Conservation (phyloP, 2,797 vertebrate species). For the Florisuga fusca region DNA sequence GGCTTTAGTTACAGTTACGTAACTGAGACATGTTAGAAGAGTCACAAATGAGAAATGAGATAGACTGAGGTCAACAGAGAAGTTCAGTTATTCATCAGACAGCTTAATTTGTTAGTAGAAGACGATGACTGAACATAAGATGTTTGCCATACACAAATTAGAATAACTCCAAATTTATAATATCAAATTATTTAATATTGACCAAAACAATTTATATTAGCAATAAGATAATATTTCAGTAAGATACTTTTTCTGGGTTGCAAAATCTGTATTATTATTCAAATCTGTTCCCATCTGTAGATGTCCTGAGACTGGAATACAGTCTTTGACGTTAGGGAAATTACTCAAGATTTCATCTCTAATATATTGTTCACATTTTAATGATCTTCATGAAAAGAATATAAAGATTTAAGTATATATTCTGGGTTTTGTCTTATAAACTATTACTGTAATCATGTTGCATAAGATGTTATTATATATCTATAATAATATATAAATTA, state of each 20-base stretch:
- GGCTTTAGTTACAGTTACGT: neutral
- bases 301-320: neutral
- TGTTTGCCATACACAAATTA: neutral
- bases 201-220: neutral
- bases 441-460: neutral
- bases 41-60: constrained; percentile 16
- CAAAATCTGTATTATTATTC: neutral
- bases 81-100: neutral
- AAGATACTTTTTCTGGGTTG: neutral
- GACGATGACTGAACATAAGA: neutral
- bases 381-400: neutral
- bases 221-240: neutral
- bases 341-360: neutral
- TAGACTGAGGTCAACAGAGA: neutral
- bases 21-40: neutral
- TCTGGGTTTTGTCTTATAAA: neutral
- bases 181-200: neutral
- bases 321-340: neutral
- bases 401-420: neutral
- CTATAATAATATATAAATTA: neutral
- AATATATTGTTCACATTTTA: neutral
- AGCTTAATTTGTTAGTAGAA: neutral
- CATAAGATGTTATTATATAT: neutral
- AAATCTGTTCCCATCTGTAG: neutral
- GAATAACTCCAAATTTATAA: neutral